Conservation (phyloP, 2,113 vertebrate species). For the Tragelaphus strepsiceros region DNA sequence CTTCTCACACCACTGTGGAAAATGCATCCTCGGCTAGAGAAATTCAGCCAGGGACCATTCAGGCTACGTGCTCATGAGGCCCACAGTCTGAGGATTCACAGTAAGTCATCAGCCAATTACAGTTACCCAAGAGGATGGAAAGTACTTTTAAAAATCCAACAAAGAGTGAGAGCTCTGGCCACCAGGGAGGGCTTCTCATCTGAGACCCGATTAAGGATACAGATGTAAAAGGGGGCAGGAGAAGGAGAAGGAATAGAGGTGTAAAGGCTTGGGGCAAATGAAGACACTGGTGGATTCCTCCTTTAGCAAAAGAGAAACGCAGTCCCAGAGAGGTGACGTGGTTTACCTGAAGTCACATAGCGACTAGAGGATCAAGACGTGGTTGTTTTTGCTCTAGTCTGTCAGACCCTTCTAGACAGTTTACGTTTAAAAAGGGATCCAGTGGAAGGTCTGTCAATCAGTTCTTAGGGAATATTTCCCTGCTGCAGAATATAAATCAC, state of each 20-base stretch:
- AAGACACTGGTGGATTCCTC: not conserved
- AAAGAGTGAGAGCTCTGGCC: not conserved
- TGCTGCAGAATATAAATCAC: not conserved
- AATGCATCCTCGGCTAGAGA: not conserved
- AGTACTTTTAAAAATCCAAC: not conserved
- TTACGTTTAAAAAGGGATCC: not conserved
- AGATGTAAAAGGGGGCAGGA: not conserved
- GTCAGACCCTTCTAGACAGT: not conserved
- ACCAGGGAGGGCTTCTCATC: not conserved
- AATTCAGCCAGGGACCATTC: not conserved
- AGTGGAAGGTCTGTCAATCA: not conserved
- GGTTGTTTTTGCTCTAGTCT: not conserved
- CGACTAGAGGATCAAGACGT: not conserved
- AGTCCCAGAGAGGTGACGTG: not conserved
- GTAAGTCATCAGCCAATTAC: not conserved
- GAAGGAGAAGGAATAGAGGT: not conserved
- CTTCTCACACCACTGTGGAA: not conserved
- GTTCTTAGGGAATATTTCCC: not conserved
- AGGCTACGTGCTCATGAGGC: not conserved
- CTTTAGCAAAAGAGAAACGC: not conserved
- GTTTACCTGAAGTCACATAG: not conserved
- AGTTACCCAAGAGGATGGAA: not conserved
- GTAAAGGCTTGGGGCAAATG: not conserved
- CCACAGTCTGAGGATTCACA: not conserved
- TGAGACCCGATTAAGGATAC: not conserved